Percentiles rank a stretch among this genome's conserved stretches.
Conservation (phyloP, 2,797 vertebrate genomes). For the Halcyon leucocephala region DNA sequence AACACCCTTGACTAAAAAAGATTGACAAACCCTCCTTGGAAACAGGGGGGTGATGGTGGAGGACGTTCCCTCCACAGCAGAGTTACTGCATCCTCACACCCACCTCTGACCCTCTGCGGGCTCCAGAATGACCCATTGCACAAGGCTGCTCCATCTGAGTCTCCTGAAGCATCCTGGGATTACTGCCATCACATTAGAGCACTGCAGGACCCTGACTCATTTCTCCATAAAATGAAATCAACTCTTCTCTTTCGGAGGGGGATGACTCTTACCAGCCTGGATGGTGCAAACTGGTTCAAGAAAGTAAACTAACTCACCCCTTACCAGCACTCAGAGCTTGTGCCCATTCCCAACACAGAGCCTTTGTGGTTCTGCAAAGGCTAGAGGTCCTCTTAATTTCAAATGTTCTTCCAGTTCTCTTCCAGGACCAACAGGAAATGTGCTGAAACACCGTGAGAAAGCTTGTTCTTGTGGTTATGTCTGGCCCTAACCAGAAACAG, state of each 20-base stretch:
- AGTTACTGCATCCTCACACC: not conserved
- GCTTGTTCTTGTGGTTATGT: slow-evolving; percentile 19
- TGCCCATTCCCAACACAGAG: not conserved
- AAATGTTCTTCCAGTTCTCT: not conserved
- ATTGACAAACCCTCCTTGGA: not conserved
- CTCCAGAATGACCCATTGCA: not conserved
- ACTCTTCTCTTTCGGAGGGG: not conserved
- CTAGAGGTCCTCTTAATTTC: not conserved
- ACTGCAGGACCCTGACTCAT: not conserved
- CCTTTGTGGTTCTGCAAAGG: not conserved
- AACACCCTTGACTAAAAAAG: not conserved
- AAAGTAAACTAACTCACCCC: not conserved
- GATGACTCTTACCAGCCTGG: not conserved
- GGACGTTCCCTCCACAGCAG: not conserved
- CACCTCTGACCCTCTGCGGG: not conserved
- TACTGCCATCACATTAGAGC: not conserved
- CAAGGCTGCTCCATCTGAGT: not conserved
- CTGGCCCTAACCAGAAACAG: slow-evolving; percentile 42
- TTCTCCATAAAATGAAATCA: not conserved
- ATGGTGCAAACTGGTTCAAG: not conserved
- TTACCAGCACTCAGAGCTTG: not conserved
- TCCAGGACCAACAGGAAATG: slow-evolving; percentile 48
- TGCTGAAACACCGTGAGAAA: slow-evolving; percentile 45
- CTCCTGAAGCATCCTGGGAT: not conserved
- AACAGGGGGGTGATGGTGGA: fast-evolving